Evolutionary conservation across 2,113 vertebrate species (phyloP), one percentile per base, ranked within the genome.

Genomic region (Monopterus albus): DNA sequence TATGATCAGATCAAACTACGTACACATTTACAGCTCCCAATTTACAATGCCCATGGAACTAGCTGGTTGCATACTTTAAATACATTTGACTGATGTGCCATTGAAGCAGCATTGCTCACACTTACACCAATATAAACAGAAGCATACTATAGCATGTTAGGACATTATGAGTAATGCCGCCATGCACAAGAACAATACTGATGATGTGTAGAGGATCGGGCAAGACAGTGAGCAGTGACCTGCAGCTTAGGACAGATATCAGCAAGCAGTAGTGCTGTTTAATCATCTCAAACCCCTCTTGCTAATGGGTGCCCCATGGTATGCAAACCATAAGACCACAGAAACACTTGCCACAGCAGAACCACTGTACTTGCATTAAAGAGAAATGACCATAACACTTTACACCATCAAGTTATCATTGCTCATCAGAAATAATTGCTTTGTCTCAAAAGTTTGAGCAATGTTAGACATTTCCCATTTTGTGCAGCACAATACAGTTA

Each of bases 91-190:
- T 25, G 2, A 29, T 62, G 73, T 72, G 86, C 88, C 86, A 62
- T 85, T 70, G 51, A 88, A 89, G 84, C 87, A 88, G 86, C 83
- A 89, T 52, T 86, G 83, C 75, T 81, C 82, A 84, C 74, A 87
- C 77, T 55, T 66, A 26, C 29, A 56, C 38, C 63, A 67, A 76
- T 70, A 69, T 31, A 67, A 76, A 79, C 31, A 81, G 38, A 72
- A 60, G 70, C 64, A 81, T 42, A 83, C n/a, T 76, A 71, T 26
- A 77, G 70, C 79, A 68, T 85, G 81, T 89, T 81, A 89, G 67
- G 67, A 85, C 81, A 82, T 79, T 75, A 85, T 79, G 76, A 75
- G 62, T 51, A 70, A 82, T 52, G 31, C 66, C 71, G 79, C 71
- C 88, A 90, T 89, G 86, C 90, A 87, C 75, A 74, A 77, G 75